Evolutionary conservation across 2,113 vertebrate species (phyloP).

Genomic region (Microcebus griseorufus): DNA sequence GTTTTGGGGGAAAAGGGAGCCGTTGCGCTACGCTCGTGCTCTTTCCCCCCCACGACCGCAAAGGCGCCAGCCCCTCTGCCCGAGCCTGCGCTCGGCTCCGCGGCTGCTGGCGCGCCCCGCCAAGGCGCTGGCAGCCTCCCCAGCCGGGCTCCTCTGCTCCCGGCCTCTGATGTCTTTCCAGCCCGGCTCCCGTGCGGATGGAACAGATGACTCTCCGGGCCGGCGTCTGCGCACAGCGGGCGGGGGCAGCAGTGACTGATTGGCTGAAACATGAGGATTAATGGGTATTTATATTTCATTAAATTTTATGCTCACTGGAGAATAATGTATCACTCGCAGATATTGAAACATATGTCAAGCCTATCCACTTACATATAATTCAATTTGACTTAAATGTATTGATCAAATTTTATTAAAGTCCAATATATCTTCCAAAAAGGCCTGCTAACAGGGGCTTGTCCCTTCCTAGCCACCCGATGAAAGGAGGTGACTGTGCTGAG

Average conservation of each 20-base stretch:
- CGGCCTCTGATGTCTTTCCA: slow-evolving; percentile 89
- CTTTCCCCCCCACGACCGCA: neutral
- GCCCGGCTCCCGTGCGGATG: slow-evolving; percentile 91
- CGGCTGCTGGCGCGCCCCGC: neutral
- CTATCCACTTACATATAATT: slow-evolving; percentile 97
- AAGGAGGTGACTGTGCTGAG: slow-evolving; percentile 83
- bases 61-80: neutral
- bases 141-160: slow-evolving; percentile 65
- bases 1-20: neutral
- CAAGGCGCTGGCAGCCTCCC: slow-evolving; percentile 73
- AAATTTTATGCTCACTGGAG: slow-evolving; percentile 94
- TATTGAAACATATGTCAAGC: slow-evolving; percentile 98
- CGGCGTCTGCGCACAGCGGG: slow-evolving; percentile 91
- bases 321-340: slow-evolving; percentile 95
- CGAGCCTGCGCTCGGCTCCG: neutral
- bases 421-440: slow-evolving; percentile 93
- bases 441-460: slow-evolving; percentile 85
- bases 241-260: slow-evolving; percentile 90
- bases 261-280: slow-evolving; percentile 96
- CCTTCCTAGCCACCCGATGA: slow-evolving; percentile 88
- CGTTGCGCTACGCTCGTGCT: rapidly evolving
- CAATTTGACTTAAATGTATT: slow-evolving; percentile 97
- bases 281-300: slow-evolving; percentile 99
- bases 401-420: slow-evolving; percentile 97
- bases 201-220: slow-evolving; percentile 94